phyloP scores from a whole-genome alignment of 2,113 vertebrate genomes.

The Coregonus clupeaformis region DNA sequence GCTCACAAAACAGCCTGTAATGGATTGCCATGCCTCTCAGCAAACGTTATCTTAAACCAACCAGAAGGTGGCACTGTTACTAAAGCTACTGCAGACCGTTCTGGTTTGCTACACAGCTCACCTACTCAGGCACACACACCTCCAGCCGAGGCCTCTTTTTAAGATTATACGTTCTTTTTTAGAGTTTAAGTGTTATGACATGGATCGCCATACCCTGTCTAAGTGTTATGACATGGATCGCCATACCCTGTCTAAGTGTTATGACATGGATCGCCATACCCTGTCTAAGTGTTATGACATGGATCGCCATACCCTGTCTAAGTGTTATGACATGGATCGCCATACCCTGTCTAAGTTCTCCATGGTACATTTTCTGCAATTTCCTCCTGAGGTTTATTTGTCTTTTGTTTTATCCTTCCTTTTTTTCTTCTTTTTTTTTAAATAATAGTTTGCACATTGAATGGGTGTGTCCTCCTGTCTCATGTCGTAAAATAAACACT shows the following conservation, averaged over 20 bases:
- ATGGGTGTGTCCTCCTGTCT: neutral
- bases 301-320: slow-evolving; percentile 10
- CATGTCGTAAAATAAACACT: neutral
- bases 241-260: neutral
- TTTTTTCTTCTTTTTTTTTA: too few relatives aligned
- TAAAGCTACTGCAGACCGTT: slow-evolving; percentile 24
- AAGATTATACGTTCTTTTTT: neutral
- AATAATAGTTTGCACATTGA: neutral
- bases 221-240: too few relatives aligned
- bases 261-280: slow-evolving; percentile 8
- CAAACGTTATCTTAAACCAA: neutral
- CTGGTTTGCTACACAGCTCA: neutral
- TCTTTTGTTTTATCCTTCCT: slow-evolving; percentile 15
- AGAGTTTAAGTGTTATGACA: slow-evolving; percentile 18
- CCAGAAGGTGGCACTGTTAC: slow-evolving; percentile 67
- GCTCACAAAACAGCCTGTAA: too few relatives aligned
- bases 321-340: slow-evolving; percentile 7
- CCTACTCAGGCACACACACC: too few relatives aligned
- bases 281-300: slow-evolving; percentile 19
- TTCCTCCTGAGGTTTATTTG: slow-evolving; percentile 16
- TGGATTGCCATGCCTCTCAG: neutral
- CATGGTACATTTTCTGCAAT: neutral
- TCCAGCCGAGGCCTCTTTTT: too few relatives aligned
- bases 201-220: neutral
- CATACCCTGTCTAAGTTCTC: neutral